Conservation (phyloP, 2,888 invertebrate genomes). For the Apamea crenata region DNA sequence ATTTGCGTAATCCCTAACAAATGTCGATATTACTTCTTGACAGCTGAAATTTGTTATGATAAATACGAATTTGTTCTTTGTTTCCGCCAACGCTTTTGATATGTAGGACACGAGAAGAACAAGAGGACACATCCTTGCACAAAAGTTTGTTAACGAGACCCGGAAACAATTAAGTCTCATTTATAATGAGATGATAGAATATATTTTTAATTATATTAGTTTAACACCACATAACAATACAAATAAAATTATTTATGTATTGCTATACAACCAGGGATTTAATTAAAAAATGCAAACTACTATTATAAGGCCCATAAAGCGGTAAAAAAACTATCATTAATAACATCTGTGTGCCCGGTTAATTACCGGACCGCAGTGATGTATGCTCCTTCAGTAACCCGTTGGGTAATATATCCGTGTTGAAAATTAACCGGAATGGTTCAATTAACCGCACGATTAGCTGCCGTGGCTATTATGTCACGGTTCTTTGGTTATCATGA, state of each 20-base stretch:
- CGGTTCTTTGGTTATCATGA: conserved; percentile 54
- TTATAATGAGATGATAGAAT: neutral
- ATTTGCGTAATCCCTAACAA: conserved; percentile 59
- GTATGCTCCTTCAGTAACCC: conserved; percentile 64
- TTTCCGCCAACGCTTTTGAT: conserved; percentile 32
- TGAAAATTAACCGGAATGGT: conserved; percentile 62
- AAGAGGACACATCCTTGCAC: conserved; percentile 37
- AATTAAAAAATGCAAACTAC: conserved; percentile 56
- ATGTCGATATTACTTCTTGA: conserved; percentile 59
- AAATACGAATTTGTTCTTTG: conserved; percentile 55
- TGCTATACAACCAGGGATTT: conserved; percentile 3
- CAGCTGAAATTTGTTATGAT: conserved; percentile 57
- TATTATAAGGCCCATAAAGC: conserved; percentile 36
- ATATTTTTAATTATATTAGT: neutral
- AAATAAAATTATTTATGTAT: neutral
- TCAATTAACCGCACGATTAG: conserved; percentile 66
- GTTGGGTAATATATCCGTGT: conserved; percentile 61
- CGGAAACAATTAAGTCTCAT: conserved; percentile 27
- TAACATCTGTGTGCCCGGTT: conserved; percentile 60
- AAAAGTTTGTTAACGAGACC: conserved; percentile 17
- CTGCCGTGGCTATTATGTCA: conserved; percentile 46
- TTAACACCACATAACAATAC: neutral
- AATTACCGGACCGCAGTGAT: conserved; percentile 61
- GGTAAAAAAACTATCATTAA: conserved; percentile 59
- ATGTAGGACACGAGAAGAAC: conserved; percentile 32